A percentile compares a stretch with the other conserved stretches of the same genome.
Evolutionary conservation across 2,113 vertebrate species (phyloP).

Genomic region (Bujurquina vittata): DNA sequence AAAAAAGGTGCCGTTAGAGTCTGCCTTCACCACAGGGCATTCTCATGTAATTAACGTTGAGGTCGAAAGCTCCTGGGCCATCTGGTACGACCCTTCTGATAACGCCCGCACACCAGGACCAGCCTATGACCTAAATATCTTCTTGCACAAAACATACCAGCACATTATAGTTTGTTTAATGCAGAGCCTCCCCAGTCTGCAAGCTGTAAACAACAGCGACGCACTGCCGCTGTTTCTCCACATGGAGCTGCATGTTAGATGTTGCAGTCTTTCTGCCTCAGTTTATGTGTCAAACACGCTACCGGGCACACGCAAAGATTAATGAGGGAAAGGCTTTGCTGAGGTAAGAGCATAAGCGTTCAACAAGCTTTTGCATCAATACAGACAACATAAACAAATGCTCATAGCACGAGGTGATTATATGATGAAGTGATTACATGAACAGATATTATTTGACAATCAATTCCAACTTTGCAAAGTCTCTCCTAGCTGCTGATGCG

Average conservation of each 20-base stretch:
- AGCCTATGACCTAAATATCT: conserved; percentile 60
- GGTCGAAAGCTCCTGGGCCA: conserved; percentile 68
- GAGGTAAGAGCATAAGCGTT: not conserved
- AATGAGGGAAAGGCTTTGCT: not conserved
- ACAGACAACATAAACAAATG: no score
- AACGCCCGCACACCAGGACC: conserved; percentile 44
- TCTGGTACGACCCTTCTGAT: conserved; percentile 72
- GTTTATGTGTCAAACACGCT: not conserved
- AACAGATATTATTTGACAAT: not conserved
- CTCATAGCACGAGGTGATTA: not conserved
- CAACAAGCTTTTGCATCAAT: no score
- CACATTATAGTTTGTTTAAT: conserved; percentile 28
- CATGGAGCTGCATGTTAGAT: not conserved
- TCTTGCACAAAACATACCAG: conserved; percentile 36
- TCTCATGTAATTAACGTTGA: conserved; percentile 73
- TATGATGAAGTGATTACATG: not conserved
- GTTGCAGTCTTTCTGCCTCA: not conserved
- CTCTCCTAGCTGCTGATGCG: not conserved
- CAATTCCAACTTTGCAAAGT: not conserved
- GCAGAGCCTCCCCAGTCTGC: not conserved
- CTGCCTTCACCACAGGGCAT: conserved; percentile 61
- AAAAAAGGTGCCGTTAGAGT: conserved; percentile 35
- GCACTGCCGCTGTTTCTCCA: not conserved
- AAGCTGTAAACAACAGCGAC: conserved; percentile 18
- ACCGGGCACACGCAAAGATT: not conserved